phyloP scores from a whole-genome alignment of 2,113 vertebrate genomes.

The Ammodytes dubius region DNA sequence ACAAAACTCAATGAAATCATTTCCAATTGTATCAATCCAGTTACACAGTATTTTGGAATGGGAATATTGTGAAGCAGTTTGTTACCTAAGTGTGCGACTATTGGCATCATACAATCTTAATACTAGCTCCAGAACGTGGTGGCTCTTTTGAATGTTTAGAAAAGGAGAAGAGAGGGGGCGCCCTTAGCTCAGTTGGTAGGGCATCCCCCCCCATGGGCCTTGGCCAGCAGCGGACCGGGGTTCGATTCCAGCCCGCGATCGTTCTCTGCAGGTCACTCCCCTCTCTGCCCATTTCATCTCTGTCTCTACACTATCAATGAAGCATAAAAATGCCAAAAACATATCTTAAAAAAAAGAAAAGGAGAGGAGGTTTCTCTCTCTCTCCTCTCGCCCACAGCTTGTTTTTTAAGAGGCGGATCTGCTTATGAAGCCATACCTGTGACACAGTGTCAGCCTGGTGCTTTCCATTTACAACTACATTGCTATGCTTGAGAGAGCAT shows the following conservation, averaged over 20 bases:
- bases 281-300: no score
- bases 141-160: constrained; percentile 22
- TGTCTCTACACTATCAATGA: no score
- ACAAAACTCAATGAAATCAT: neutral
- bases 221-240: no score
- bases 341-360: no score
- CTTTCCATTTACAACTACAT: constrained; percentile 73
- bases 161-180: neutral
- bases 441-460: constrained; percentile 72
- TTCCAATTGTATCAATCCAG: neutral
- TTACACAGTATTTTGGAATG: neutral
- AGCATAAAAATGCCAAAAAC: no score
- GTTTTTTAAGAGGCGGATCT: constrained; percentile 37
- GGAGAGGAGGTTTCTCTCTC: constrained; percentile 19
- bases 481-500: constrained; percentile 66
- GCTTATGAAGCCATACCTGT: constrained; percentile 69
- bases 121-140: neutral
- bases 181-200: no score
- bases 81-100: neutral
- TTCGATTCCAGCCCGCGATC: no score
- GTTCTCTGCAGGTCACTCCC: no score
- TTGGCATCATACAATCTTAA: neutral
- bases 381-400: constrained; percentile 22
- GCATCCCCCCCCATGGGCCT: no score
- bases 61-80: neutral